These are phyloP conservation scores for Odontocolon sp. DNA, from an alignment of 2,888 invertebrate genomes.

Conservation along the genomic window DNA sequence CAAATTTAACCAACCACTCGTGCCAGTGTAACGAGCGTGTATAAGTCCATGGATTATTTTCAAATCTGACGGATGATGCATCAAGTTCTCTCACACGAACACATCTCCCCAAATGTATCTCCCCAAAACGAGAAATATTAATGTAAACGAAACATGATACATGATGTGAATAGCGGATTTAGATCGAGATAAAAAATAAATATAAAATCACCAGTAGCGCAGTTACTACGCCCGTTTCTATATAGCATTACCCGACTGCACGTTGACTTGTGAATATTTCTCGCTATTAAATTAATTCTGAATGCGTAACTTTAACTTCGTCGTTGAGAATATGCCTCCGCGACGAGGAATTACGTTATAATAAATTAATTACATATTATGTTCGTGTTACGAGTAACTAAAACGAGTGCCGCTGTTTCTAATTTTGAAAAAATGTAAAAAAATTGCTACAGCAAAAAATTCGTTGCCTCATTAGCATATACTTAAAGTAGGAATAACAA, in stretches of 20 bases:
- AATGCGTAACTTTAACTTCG: not conserved
- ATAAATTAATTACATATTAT: not conserved
- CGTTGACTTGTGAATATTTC: not conserved
- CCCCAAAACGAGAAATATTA: conserved; percentile 9
- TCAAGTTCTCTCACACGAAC: not conserved
- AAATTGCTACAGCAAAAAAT: too few relatives aligned
- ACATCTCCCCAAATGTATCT: too few relatives aligned
- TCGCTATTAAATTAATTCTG: not conserved
- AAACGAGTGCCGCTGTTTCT: too few relatives aligned
- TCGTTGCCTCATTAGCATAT: too few relatives aligned
- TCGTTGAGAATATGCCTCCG: not conserved
- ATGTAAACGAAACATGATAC: not conserved
- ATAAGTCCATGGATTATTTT: conserved; percentile 10
- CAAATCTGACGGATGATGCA: conserved; percentile 1
- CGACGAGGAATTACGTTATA: not conserved
- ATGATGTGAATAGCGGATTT: too few relatives aligned
- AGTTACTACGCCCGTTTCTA: too few relatives aligned
- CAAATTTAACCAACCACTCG: too few relatives aligned
- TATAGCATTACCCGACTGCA: not conserved
- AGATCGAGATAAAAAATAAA: too few relatives aligned
- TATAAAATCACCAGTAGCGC: too few relatives aligned
- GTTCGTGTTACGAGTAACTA: not conserved
- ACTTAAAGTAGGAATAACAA: too few relatives aligned
- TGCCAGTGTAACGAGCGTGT: not conserved
- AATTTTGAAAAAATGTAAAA: too few relatives aligned